A percentile compares a stretch with the other conserved stretches of the same genome.
Evolutionary conservation across 1,140 invertebrate species (phyloP).

Genomic region (Dendrolimus punctatus): DNA sequence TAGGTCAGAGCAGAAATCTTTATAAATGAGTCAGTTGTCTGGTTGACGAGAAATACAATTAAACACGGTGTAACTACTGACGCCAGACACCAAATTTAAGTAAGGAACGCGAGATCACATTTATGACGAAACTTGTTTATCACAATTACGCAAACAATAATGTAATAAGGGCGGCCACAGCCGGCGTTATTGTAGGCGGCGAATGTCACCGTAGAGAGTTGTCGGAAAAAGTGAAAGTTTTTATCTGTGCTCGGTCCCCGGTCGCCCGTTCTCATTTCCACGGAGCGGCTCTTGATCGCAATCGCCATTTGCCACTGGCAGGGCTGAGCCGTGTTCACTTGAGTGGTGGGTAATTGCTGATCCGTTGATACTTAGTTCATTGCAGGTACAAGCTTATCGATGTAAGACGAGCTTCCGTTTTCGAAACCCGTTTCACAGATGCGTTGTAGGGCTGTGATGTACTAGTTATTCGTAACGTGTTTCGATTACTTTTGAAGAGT

Average conservation of each 20-base stretch:
- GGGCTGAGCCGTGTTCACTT: conserved; percentile 31
- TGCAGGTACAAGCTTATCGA: no score
- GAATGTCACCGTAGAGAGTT: conserved; percentile 52
- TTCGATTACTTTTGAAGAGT: no score
- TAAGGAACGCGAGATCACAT: conserved; percentile 9
- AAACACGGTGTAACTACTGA: background rate
- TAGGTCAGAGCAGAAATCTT: no score
- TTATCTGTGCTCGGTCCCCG: conserved; percentile 51
- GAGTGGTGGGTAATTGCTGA: conserved; percentile 30
- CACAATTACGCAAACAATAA: conserved; percentile 43
- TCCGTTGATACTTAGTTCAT: conserved; percentile 20
- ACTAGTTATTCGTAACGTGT: no score
- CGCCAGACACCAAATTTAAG: conserved; percentile 1
- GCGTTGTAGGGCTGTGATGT: no score
- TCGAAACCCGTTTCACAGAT: no score
- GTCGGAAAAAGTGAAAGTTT: conserved; percentile 64
- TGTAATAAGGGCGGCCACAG: conserved; percentile 40
- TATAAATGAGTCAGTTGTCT: no score
- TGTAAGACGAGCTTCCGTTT: no score
- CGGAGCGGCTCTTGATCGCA: conserved; percentile 47
- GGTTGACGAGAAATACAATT: background rate
- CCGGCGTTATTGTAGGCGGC: conserved; percentile 32
- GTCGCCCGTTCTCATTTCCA: conserved; percentile 54
- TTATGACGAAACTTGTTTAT: conserved; percentile 30
- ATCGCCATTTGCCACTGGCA: conserved; percentile 24